phyloP scores from a whole-genome alignment of 2,888 invertebrate genomes.

The Aphodius granarius region DNA sequence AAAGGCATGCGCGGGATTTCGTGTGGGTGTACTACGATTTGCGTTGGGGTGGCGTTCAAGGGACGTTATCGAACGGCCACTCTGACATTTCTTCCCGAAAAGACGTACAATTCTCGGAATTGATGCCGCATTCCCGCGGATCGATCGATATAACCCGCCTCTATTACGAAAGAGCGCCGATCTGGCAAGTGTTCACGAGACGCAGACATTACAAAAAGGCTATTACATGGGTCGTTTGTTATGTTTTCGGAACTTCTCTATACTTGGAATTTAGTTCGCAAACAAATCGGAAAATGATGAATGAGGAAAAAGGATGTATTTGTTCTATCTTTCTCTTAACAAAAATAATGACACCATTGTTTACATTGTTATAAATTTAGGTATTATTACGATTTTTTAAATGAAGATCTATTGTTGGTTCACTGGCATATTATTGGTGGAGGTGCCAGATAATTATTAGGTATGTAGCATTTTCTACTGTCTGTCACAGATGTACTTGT shows the following conservation, averaged over 20 bases:
- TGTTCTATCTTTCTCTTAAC: too few relatives aligned
- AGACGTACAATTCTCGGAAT: constrained; percentile 37
- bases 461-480: too few relatives aligned
- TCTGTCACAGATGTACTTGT: too few relatives aligned
- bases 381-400: too few relatives aligned
- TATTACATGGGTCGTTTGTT: not conserved
- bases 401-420: too few relatives aligned
- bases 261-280: not conserved
- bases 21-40: constrained; percentile 4
- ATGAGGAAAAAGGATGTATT: too few relatives aligned
- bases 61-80: constrained; percentile 22
- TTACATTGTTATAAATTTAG: too few relatives aligned
- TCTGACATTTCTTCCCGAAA: constrained; percentile 33
- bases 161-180: not conserved
- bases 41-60: constrained; percentile 11
- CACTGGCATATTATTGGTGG: too few relatives aligned
- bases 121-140: constrained; percentile 34
- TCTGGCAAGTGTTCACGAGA: not conserved
- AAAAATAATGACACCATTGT: too few relatives aligned
- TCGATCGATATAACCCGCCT: constrained; percentile 33
- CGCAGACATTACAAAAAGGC: not conserved
- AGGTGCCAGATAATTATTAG: too few relatives aligned
- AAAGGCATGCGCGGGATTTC: constrained; percentile 5
- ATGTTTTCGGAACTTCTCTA: not conserved
- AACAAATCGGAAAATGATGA: not conserved